Evolutionary conservation across 2,888 invertebrate genomes (phyloP), one percentile per base, ranked within the genome.

Genomic region (Coelopa pilipes): DNA sequence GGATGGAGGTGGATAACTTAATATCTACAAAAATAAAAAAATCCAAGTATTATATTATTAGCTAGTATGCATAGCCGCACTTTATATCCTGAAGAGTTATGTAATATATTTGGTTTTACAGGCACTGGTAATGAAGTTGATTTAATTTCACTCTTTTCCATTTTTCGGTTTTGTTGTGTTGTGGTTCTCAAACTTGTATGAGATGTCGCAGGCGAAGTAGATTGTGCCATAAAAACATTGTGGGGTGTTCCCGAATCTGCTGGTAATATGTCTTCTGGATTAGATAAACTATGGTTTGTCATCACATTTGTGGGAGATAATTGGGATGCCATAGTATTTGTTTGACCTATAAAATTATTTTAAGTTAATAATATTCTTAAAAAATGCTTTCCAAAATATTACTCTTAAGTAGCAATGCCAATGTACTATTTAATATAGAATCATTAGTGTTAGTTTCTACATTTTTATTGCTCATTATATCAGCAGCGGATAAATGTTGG

Each of bases 391-490:
- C 24, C 11, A 47, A 46, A 17, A 65, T 80, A 82, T 83, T 79
- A 83, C 83, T 84, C 71, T 83, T 82, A 68, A 93, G 93, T 79
- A 96, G 91, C 78, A 96, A 90, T 65, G 96, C 95, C 75, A 96
- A 90, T 72, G 94, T 93, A 88, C 93, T 95, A 78, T 91, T 89
- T 77, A 94, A 88, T 80, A 92, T 90, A 66, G 94, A 93, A 88
- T 95, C 94, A 85, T 94, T 94, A 74, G 92, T 91, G 63, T 94
- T 92, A 80, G 93, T 91, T 80, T 92, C 90, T 79, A 94, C 89
- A 76, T 93, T 93, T 49, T 76, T 81, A 72, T 77, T 79, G 4
- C 34, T 21, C 34, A 63, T n/a, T 59, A 17, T 63, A 13, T 53
- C 53, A 34, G 63, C 15, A 49, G 60, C 63, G 15, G 46, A 13